These are phyloP conservation scores for Actinernus sp. DNA, from an alignment of 92 coral and sea anemone species.

Conservation along the genomic window DNA sequence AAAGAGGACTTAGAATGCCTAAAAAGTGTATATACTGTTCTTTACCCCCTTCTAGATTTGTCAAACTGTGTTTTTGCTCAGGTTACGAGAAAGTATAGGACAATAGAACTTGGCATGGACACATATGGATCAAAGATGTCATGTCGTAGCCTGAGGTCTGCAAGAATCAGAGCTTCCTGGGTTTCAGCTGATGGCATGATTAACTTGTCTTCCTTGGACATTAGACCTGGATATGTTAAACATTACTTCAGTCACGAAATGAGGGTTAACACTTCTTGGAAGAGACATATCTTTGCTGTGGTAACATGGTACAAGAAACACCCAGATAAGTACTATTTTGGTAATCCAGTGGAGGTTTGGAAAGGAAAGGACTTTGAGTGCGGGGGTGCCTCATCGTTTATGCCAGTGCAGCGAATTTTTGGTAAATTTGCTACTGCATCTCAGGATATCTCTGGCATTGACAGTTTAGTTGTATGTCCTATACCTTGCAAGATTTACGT, in stretches of 20 bases:
- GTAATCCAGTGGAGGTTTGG: constrained; percentile 36
- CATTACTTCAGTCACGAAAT: constrained; percentile 38
- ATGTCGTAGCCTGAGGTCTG: constrained; percentile 8
- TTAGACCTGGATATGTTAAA: constrained; percentile 24
- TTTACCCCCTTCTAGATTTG: constrained; percentile 5
- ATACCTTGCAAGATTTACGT: constrained; percentile 10
- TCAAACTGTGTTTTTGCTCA: not conserved
- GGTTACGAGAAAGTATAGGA: constrained; percentile 30
- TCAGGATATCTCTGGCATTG: not conserved
- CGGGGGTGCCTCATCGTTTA: constrained; percentile 12
- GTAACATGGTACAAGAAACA: constrained; percentile 46
- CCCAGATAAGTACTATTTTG: constrained; percentile 3
- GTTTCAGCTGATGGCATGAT: constrained; percentile 27
- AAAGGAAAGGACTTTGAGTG: not conserved
- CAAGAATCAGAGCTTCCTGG: constrained; percentile 37
- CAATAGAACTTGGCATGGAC: constrained; percentile 24
- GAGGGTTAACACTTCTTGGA: constrained; percentile 11
- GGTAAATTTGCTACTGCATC: constrained; percentile 14
- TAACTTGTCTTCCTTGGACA: not conserved
- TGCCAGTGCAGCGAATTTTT: constrained; percentile 29
- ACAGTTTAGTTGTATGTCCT: constrained; percentile 16
- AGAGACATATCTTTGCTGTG: constrained; percentile 47
- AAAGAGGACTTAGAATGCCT: constrained; percentile 2
- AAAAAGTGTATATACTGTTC: not conserved
- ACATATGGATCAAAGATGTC: constrained; percentile 19